Conservation (phyloP, 1,140 invertebrate species). For the Prorops nasuta region DNA sequence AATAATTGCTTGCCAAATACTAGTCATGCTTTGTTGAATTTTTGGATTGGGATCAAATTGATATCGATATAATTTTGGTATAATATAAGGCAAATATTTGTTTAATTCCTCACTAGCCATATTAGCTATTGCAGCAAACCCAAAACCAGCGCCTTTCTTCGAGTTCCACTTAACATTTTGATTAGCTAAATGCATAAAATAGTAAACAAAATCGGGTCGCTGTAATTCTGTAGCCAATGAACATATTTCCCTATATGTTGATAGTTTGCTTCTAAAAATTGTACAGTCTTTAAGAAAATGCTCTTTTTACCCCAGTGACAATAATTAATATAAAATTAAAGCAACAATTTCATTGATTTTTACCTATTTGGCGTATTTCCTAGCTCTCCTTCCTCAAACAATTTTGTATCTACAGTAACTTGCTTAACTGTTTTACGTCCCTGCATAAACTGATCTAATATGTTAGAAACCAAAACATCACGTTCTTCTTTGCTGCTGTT, state of each 20-base stretch:
- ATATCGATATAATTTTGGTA: constrained; percentile 86
- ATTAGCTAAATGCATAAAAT: constrained; percentile 93
- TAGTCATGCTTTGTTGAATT: constrained; percentile 87
- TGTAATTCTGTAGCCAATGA: constrained; percentile 90
- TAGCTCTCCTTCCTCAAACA: constrained; percentile 85
- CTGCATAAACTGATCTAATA: constrained; percentile 79
- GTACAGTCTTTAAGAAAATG: background rate
- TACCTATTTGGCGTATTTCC: constrained; percentile 84
- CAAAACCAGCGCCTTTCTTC: constrained; percentile 89
- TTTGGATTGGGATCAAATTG: constrained; percentile 89
- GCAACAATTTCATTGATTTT: constrained; percentile 23
- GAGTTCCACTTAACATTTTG: constrained; percentile 93
- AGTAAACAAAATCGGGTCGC: constrained; percentile 91
- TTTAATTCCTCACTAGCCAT: constrained; percentile 80
- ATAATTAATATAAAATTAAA: constrained; percentile 5
- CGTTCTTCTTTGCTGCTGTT: constrained; percentile 71
- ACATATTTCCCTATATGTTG: constrained; percentile 92
- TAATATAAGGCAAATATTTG: constrained; percentile 78
- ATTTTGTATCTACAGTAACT: constrained; percentile 77
- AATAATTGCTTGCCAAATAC: constrained; percentile 88
- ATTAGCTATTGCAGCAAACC: constrained; percentile 80
- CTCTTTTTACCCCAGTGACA: no score
- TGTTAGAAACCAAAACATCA: constrained; percentile 69
- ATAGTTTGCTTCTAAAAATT: constrained; percentile 70
- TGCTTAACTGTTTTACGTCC: constrained; percentile 71